Evolutionary conservation across 2,797 vertebrate genomes (phyloP).

Genomic region (Pseudocheirus occidentalis): DNA sequence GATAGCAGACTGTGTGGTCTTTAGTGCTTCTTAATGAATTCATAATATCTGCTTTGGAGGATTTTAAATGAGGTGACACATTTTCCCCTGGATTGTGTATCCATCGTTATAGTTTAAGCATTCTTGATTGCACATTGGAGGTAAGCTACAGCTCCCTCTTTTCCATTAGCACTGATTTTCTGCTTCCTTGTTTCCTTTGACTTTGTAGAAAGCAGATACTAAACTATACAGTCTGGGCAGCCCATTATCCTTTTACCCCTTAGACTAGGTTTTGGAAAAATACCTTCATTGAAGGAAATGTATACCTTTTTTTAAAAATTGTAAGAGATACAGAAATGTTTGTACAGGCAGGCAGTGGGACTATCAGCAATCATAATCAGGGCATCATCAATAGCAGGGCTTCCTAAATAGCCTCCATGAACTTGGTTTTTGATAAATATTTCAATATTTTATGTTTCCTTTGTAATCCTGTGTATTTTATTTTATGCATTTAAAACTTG

Average conservation of each 20-base stretch:
- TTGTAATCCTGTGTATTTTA: neutral
- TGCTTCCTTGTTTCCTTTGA: neutral
- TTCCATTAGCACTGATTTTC: neutral
- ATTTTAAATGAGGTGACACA: neutral
- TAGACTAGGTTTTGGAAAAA: neutral
- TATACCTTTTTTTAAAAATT: neutral
- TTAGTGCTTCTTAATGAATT: neutral
- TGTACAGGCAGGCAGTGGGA: neutral
- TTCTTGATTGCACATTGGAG: neutral
- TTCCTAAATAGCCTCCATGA: neutral
- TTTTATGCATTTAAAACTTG: neutral
- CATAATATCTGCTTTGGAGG: neutral
- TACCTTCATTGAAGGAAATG: neutral
- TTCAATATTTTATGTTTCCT: neutral
- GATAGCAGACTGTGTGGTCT: neutral
- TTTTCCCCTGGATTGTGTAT: neutral
- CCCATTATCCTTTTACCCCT: neutral
- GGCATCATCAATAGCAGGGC: neutral
- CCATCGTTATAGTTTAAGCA: neutral
- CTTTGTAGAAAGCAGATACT: neutral
- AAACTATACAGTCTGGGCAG: neutral
- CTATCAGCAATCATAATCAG: neutral
- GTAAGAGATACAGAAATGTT: neutral
- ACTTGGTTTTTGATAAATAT: neutral
- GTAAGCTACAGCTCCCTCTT: neutral